Evolutionary conservation across 1,140 invertebrate species (phyloP).

Genomic region (Armadillidium nasatum): DNA sequence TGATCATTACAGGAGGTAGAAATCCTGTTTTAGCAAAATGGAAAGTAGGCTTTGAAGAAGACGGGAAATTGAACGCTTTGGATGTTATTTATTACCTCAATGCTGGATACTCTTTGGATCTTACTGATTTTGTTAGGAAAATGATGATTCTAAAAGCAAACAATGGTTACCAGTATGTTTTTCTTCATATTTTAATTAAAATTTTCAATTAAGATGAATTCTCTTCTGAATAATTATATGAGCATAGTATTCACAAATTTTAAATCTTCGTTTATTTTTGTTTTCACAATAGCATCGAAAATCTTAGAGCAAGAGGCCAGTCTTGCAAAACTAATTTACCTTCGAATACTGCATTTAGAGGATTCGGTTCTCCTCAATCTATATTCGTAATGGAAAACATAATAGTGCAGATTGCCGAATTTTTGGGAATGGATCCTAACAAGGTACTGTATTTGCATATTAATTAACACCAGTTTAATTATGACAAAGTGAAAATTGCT

Average conservation of each 20-base stretch:
- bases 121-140: conserved; percentile 70
- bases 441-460: too few species aligned
- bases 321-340: conserved; percentile 78
- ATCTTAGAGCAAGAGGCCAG: conserved; percentile 55
- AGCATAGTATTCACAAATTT: too few species aligned
- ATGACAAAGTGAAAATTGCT: too few species aligned
- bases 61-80: conserved; percentile 67
- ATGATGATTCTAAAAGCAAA: conserved; percentile 59
- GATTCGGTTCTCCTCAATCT: conserved; percentile 84
- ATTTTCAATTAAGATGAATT: too few species aligned
- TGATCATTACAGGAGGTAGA: conserved; percentile 76
- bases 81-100: conserved; percentile 74
- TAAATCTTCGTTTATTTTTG: too few species aligned
- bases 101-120: conserved; percentile 73
- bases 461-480: too few species aligned
- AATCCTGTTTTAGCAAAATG: conserved; percentile 85
- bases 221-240: too few species aligned
- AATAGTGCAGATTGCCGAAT: conserved; percentile 68
- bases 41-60: conserved; percentile 71
- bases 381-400: conserved; percentile 79
- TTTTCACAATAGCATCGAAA: neutral
- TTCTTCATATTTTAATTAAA: too few species aligned
- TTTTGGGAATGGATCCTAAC: conserved; percentile 49
- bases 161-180: conserved; percentile 22
- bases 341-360: conserved; percentile 84